A percentile compares a stretch with the other conserved stretches of the same genome.
These are phyloP conservation scores for Helicoverpa armigera DNA, from an alignment of 1,140 invertebrate species.

Conservation along the genomic window DNA sequence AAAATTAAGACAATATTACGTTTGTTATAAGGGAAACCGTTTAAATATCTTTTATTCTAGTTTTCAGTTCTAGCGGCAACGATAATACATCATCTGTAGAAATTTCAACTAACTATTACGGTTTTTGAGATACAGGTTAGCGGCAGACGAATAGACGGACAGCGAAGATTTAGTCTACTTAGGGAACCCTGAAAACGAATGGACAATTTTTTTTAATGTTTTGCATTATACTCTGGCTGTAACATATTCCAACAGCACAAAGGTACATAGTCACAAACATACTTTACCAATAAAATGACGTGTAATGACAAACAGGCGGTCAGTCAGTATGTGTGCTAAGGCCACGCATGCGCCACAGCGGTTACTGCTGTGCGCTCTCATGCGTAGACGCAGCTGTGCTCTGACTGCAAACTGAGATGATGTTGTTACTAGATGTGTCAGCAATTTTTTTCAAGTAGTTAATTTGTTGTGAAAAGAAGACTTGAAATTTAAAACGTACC, in stretches of 20 bases:
- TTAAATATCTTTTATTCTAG: too few species aligned
- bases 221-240: neutral
- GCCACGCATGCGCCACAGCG: conserved; percentile 18
- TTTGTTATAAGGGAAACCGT: too few species aligned
- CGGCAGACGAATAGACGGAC: too few species aligned
- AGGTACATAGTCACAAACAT: conserved; percentile 4
- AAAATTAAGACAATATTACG: too few species aligned
- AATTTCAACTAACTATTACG: too few species aligned
- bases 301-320: conserved; percentile 27
- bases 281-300: conserved; percentile 5
- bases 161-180: too few species aligned
- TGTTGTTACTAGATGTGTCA: neutral
- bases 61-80: too few species aligned
- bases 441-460: neutral
- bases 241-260: neutral
- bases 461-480: too few species aligned
- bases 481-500: too few species aligned
- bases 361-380: neutral
- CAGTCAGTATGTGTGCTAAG: conserved; percentile 41
- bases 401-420: neutral
- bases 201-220: neutral
- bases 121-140: too few species aligned
- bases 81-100: too few species aligned
- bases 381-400: neutral
- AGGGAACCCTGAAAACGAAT: neutral